phyloP scores from a whole-genome alignment of 2,797 vertebrate genomes.

The Orientallactaga sibirica region DNA sequence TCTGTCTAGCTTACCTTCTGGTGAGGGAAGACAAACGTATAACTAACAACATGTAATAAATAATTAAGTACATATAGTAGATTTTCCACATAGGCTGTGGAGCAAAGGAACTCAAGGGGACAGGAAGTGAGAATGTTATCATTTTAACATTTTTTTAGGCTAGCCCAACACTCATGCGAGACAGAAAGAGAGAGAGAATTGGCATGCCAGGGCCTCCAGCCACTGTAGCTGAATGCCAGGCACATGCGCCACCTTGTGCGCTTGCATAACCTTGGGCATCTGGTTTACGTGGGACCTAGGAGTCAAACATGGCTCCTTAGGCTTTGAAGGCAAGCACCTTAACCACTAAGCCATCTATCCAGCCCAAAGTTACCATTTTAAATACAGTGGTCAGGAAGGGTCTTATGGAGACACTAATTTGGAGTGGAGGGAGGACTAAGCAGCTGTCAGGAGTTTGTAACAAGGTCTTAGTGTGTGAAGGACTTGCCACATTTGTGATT shows the following conservation, averaged over 20 bases:
- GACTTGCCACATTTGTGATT: neutral
- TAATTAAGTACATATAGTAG: neutral
- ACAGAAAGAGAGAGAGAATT: too few species aligned
- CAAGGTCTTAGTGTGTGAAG: neutral
- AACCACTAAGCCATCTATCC: too few species aligned
- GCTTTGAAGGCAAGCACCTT: too few species aligned
- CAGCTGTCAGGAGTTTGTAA: neutral
- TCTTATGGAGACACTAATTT: neutral
- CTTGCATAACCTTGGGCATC: too few species aligned
- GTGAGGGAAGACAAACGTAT: neutral
- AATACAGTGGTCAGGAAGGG: neutral
- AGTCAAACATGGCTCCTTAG: too few species aligned
- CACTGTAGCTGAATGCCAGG: too few species aligned
- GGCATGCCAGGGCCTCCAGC: too few species aligned
- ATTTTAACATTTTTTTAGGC: too few species aligned
- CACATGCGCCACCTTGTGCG: too few species aligned
- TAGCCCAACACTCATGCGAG: too few species aligned
- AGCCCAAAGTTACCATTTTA: neutral
- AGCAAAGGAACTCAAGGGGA: neutral
- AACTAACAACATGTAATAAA: too few species aligned
- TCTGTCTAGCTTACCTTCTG: neutral
- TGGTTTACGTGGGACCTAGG: too few species aligned
- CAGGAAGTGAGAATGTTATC: accelerated
- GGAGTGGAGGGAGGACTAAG: neutral
- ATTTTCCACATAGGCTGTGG: neutral